These are phyloP conservation scores for Dendronephthya gigantea DNA, from an alignment of 64 coral and sea anemone genomes.

Conservation along the genomic window DNA sequence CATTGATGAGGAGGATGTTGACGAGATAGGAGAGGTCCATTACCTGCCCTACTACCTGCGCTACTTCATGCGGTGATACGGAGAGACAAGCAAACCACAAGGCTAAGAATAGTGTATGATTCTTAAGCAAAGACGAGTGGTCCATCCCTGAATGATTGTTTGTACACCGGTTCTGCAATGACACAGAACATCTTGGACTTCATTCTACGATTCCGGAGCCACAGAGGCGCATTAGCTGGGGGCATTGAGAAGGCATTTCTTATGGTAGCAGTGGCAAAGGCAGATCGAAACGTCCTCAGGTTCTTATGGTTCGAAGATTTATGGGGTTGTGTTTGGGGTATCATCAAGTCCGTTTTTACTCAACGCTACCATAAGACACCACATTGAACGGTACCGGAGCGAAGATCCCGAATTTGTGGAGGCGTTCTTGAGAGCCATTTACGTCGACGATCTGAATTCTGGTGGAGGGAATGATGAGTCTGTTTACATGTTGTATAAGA, in stretches of 20 bases:
- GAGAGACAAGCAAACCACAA: not conserved
- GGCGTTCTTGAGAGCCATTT: slow-evolving; percentile 14
- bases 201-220: no score
- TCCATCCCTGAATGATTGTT: not conserved
- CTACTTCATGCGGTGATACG: no score
- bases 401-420: slow-evolving; percentile 26
- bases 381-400: slow-evolving; percentile 20
- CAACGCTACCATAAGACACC: not conserved
- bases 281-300: not conserved
- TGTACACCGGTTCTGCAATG: not conserved
- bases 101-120: no score
- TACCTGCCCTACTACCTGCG: no score
- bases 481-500: slow-evolving; percentile 30
- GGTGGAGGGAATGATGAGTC: slow-evolving; percentile 1
- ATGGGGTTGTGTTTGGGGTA: no score
- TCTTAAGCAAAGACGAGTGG: not conserved
- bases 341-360: no score
- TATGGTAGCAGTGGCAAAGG: not conserved
- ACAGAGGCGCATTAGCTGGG: no score
- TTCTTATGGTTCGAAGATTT: no score
- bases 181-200: slow-evolving; percentile 5
- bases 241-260: slow-evolving; percentile 26
- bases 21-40: not conserved
- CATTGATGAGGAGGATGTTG: slow-evolving; percentile 17
- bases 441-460: slow-evolving; percentile 36